Evolutionary conservation across 2,797 vertebrate species (phyloP), one percentile per base, ranked within the genome.

Genomic region (Tarsius wallacei): DNA sequence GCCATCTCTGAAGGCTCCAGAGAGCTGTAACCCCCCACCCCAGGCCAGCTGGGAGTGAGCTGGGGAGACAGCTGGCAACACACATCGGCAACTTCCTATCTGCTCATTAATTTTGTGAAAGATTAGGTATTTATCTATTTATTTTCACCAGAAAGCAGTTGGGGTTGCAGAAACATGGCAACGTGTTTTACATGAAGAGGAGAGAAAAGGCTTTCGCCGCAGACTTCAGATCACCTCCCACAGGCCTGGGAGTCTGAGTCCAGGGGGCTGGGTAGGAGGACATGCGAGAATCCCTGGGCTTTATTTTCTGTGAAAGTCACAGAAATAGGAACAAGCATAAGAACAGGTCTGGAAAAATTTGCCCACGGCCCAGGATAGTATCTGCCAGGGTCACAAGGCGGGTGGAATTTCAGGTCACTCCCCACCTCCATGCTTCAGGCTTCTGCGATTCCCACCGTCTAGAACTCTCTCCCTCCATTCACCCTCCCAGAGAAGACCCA

Each of bases 51-150:
- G 61, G 88, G 96, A 97, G 88, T 2, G 71, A 96, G 89, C 42
- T 4, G 84, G 71, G 96, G 90, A 97, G 96, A 97, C 97, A 98
- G 97, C 98, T 98, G 98, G 98, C 95, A 96, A 97, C 96, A 96
- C 94, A 82, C 96, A 98, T 98, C 97, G 98, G 97, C 98, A 95
- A 98, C 98, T 98, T 98, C 97, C n/a, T 96, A 94, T 98, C 98
- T 94, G 98, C 98, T 98, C 98, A 99, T 99, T 99, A 98, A 98
- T 98, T 98, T 97, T 97, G 98, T 97, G 96, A 98, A 98, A 98
- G 98, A 98, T 97, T 97, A 98, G 98, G 98, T 97, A 31, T 51
- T 98, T 98, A 98, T 98, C 97, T 97, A 63, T 98, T 98, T 97
- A 71, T 96, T 98, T 98, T 98, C 98, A 98, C 94, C 96, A 90